Base-by-base conservation (phyloP, 2,888 invertebrate species). In the Eubasilissa splendida region DNA sequence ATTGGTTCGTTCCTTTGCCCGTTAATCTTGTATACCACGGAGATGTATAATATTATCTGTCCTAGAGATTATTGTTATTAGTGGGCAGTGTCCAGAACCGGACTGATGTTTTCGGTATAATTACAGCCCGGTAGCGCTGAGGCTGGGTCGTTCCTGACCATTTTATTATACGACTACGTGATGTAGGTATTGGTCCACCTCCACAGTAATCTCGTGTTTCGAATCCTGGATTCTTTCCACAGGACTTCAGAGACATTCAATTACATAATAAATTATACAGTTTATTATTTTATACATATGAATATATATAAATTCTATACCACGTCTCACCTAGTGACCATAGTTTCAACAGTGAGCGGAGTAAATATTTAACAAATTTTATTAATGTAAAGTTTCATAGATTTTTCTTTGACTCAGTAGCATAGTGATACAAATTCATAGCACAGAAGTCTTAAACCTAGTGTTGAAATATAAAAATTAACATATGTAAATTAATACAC, bases 11-110 rank as follows among this genome's bases (percentile, higher is more conserved):
- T 68, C 58, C 8, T 58, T 42, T 42, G 42, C 22, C 10, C 63
- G 31, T 63, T 22, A 59, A 59, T 14, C 9, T 65, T 11, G 65
- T 65, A 42, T 33, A 12, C 65, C 68, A n/a, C 68, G 2, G 68
- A 42, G 14, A 31, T 8, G 58, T 65, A 54, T 74, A 70, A 73
- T 80, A 77, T 81, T 63, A 80, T 82, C 77, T 80, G 77, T 81
- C 82, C 78, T 81, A 82, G 83, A 84, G 73, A 84, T 84, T 82
- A 84, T 84, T 83, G 83, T 83, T 82, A 84, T 84, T 84, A 84
- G 71, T 63, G 70, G 54, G 65, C 52, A 33, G 58, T 59, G 59
- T 31, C 22, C 76, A 65, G 65, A 70, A 71, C 71, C 71, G 54
- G 74, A 42, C 75, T 50, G 31, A 68, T 50, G 77, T 70, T 77